These are phyloP conservation scores for Ochotona curzoniae DNA, from an alignment of 2,113 vertebrate genomes.

Conservation along the genomic window DNA sequence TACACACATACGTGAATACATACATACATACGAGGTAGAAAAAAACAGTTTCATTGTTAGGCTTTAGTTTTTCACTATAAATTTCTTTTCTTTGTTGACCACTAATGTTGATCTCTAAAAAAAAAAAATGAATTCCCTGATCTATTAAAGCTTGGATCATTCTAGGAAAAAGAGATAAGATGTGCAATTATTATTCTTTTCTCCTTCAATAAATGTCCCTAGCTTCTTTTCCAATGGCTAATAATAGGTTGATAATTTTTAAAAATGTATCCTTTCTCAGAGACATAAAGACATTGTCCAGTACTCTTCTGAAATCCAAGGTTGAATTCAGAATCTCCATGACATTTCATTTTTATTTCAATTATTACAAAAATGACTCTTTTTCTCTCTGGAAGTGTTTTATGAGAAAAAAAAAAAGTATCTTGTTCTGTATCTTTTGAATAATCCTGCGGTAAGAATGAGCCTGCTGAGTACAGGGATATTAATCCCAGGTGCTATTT, in stretches of 20 bases:
- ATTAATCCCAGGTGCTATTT: background rate
- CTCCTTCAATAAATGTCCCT: background rate
- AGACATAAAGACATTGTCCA: conserved; percentile 11
- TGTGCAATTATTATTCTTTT: background rate
- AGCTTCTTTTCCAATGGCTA: background rate
- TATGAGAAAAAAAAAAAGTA: background rate
- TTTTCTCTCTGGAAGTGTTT: background rate
- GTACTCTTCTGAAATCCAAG: background rate
- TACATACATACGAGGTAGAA: too few species aligned
- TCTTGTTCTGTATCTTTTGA: background rate
- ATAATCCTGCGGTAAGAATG: background rate
- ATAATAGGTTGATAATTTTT: background rate
- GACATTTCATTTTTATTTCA: conserved; percentile 27
- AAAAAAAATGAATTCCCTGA: background rate
- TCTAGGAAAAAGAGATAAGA: background rate
- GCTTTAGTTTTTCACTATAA: background rate
- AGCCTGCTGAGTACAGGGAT: background rate
- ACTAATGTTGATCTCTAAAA: background rate
- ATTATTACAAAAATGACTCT: conserved; percentile 30
- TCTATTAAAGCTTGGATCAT: background rate
- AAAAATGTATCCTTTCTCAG: background rate
- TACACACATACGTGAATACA: too few species aligned
- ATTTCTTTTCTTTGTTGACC: background rate
- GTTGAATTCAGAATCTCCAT: conserved; percentile 8
- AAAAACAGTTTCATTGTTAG: background rate